These are phyloP conservation scores for Calameuta idolon DNA, from an alignment of 2,888 invertebrate genomes.

Conservation along the genomic window DNA sequence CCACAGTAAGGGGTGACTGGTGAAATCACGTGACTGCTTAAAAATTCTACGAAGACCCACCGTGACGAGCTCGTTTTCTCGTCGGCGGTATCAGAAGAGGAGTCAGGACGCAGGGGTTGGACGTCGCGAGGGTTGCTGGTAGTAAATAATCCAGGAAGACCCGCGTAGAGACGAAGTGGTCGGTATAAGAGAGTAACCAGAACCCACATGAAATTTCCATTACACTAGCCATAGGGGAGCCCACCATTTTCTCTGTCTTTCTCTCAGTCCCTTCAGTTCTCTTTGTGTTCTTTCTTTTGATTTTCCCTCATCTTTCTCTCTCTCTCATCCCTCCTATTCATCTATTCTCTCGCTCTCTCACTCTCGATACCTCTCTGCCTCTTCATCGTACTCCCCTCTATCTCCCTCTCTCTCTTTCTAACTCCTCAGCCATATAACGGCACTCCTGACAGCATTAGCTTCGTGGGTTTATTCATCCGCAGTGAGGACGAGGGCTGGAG, in stretches of 20 bases:
- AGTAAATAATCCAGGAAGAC: not conserved
- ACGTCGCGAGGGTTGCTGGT: not conserved
- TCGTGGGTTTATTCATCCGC: conserved; percentile 43
- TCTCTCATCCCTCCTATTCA: not conserved
- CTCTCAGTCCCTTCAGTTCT: not conserved
- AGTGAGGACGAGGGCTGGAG: conserved; percentile 32
- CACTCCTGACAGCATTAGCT: conserved; percentile 10
- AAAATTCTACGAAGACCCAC: not conserved
- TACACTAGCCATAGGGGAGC: not conserved
- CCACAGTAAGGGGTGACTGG: not conserved
- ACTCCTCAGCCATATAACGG: not conserved
- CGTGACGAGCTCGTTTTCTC: not conserved
- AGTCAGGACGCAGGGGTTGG: not conserved
- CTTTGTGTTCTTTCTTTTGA: not conserved
- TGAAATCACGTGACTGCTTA: not conserved
- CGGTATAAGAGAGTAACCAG: not conserved
- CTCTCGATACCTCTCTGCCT: not conserved
- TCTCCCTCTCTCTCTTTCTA: conserved; percentile 1
- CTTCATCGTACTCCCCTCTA: conserved; percentile 2
- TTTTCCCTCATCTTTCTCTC: conserved; percentile 1
- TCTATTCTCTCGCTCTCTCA: conserved; percentile 3
- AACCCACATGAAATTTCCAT: not conserved
- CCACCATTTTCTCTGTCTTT: not conserved
- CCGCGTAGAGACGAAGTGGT: not conserved
- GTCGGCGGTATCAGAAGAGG: not conserved